Evolutionary conservation across 2,888 invertebrate species (phyloP).

Genomic region (Ophion ellenae): DNA sequence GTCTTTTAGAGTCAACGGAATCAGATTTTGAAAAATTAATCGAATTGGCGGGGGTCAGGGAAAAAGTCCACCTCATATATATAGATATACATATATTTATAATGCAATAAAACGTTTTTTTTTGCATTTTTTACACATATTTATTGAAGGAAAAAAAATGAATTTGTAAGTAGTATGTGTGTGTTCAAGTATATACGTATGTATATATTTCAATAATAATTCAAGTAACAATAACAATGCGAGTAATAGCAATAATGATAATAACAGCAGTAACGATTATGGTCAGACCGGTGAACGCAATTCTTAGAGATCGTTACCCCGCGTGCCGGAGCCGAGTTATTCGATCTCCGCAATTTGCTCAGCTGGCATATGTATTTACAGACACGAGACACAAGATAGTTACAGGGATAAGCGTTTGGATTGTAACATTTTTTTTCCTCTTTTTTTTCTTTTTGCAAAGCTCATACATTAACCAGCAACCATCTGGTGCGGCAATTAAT

Average conservation of each 20-base stretch:
- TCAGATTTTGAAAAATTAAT: too few relatives aligned
- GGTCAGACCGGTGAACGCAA: conserved; percentile 55
- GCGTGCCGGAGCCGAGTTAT: conserved; percentile 36
- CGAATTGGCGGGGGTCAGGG: too few relatives aligned
- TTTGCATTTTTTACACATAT: too few relatives aligned
- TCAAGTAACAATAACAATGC: conserved; percentile 36
- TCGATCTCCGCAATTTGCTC: conserved; percentile 49
- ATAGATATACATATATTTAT: too few relatives aligned
- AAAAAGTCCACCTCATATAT: too few relatives aligned
- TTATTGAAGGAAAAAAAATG: too few relatives aligned
- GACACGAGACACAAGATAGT: conserved; percentile 28
- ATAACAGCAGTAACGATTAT: conserved; percentile 45
- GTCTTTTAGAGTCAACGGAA: too few relatives aligned
- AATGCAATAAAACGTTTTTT: too few relatives aligned
- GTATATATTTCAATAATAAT: conserved; percentile 8
- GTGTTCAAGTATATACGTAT: neutral
- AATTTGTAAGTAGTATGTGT: too few relatives aligned
- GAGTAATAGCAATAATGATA: conserved; percentile 43
- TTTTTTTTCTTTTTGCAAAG: neutral
- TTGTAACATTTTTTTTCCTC: neutral
- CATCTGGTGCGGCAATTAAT: conserved; percentile 2
- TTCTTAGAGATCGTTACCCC: conserved; percentile 59
- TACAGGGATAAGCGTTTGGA: neutral
- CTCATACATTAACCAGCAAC: conserved; percentile 14
- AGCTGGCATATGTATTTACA: conserved; percentile 21